Evolutionary conservation across 2,797 vertebrate genomes (phyloP), one percentile per base, ranked within the genome.

Genomic region (Myotis daubentonii): DNA sequence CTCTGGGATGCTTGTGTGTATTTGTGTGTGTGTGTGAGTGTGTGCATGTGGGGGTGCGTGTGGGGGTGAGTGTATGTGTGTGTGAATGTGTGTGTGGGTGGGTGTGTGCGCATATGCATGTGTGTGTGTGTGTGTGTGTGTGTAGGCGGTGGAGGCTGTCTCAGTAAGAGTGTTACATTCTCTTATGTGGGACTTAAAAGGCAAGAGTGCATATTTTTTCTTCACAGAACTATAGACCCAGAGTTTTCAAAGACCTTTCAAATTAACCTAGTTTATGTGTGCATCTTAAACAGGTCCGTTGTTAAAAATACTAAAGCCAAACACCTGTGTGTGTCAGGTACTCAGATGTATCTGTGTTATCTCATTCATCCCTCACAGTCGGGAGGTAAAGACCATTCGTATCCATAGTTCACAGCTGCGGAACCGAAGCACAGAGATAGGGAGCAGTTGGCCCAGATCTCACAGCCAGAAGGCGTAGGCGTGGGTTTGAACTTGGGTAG

Each of bases 171-270:
- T 6, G 36, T 78, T 75, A 49, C 3, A 0, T 62, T 66, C 9
- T 74, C 36, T 89, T 74, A 80, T 22, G 3, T 44, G 33, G 13
- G 36, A 22, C 49, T 86, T 78, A 74, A 84, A 79, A 93, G 23
- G 33, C 30, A 80, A 75, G 49, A 74, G 6, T 17, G 20, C 38
- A n/a, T 84, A 13, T 51, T 23, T 81, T 89, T 88, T 88, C 38
- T 57, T 94, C 44, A 41, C 3, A 85, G 41, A 78, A 92, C 4
- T 85, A 47, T 23, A 78, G 70, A 60, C 53, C 5, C 22, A 81
- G 60, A 76, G 30, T 81, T 83, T 68, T 93, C 44, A 83, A 75
- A 86, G 60, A 38, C 36, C n/a, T 62, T 74, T 83, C 87, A 74
- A 88, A 51, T 44, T 49, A 62, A 51, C 55, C 41, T 72, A 13